Base-by-base conservation (phyloP, 2,797 vertebrate genomes). In the Cygnus olor region DNA sequence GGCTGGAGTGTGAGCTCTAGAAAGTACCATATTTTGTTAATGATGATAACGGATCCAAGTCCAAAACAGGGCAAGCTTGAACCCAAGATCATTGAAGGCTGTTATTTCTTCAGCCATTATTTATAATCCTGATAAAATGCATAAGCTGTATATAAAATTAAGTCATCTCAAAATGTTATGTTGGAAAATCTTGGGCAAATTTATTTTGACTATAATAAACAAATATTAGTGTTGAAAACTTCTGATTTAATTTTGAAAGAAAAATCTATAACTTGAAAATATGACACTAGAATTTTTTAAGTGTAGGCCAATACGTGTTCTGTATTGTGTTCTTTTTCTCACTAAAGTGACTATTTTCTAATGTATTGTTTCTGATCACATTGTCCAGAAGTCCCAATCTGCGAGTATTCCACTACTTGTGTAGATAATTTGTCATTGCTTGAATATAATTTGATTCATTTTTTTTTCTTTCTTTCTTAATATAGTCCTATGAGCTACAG, bases 11-110 rank as follows among this genome's bases (percentile, higher is more conserved):
- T 44, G 40, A 73, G 44, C 28, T 65, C 28, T 40, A 40, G 21
- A 28, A 69, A 28, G 24, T 49, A 34, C 24, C 5, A 0, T 34
- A 5, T 44, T 91, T 65, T 81, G 9, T 61, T 84, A 56, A 32
- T 2, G 36, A 38, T 0, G 2, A 44, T 8, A 4, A 14, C 5
- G 22, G 54, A 49, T 30, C 12, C 4, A 24, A 2, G 82, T 78
- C 58, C 45, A 65, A 72, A 66, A 15, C 27, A 74, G 34, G n/a
- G 8, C 40, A 72, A 68, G 4, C 5, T 45, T 83, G 32, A 56
- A 47, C 7, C 24, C 1, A 0, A 0, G 12, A 44, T 34, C 17
- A 32, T 0, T 1, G 44, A 56, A 88, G 38, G 16, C 1, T 2
- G 12, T 68, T 77, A 19, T 77, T 88, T 93, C 38, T 16, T 93